Evolutionary conservation across 2,113 vertebrate species (phyloP).

Genomic region (Corythoichthys haematopterus): DNA sequence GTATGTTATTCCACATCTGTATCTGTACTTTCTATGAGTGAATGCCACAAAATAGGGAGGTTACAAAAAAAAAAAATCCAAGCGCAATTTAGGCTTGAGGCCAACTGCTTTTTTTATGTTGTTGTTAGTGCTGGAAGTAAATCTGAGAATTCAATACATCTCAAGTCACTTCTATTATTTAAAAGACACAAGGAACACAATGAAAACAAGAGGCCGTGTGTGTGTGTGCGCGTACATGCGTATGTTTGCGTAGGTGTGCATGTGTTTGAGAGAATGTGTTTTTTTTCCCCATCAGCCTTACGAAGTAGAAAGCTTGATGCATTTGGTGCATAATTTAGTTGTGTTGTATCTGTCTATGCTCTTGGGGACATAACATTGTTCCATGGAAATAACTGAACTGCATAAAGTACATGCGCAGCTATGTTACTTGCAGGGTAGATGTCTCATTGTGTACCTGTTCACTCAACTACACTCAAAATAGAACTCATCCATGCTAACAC

Average conservation of each 20-base stretch:
- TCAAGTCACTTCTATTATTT: slow-evolving; percentile 64
- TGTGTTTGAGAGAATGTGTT: neutral
- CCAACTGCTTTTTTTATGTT: slow-evolving; percentile 32
- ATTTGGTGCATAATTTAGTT: slow-evolving; percentile 48
- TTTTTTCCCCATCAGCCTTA: slow-evolving; percentile 19
- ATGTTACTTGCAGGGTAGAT: slow-evolving; percentile 12
- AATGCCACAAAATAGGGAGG: neutral
- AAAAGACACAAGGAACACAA: slow-evolving; percentile 52
- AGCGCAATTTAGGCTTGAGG: slow-evolving; percentile 28
- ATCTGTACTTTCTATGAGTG: neutral
- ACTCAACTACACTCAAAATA: neutral
- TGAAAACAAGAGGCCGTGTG: slow-evolving; percentile 46
- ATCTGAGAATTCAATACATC: slow-evolving; percentile 59
- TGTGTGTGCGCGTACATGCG: neutral
- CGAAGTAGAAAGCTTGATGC: slow-evolving; percentile 32
- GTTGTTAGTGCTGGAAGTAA: slow-evolving; percentile 62
- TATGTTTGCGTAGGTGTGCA: neutral
- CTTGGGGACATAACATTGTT: slow-evolving; percentile 25
- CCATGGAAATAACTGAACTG: slow-evolving; percentile 28
- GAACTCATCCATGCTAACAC: neutral
- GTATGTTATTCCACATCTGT: slow-evolving; percentile 2
- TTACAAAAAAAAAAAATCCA: neutral
- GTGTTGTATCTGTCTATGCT: slow-evolving; percentile 35
- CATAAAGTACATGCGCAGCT: slow-evolving; percentile 23
- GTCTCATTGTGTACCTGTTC: slow-evolving; percentile 14